A percentile compares a stretch with the other conserved stretches of the same genome.
These are phyloP conservation scores for Yponomeuta malinellus DNA, from an alignment of 2,888 invertebrate genomes.

Conservation along the genomic window DNA sequence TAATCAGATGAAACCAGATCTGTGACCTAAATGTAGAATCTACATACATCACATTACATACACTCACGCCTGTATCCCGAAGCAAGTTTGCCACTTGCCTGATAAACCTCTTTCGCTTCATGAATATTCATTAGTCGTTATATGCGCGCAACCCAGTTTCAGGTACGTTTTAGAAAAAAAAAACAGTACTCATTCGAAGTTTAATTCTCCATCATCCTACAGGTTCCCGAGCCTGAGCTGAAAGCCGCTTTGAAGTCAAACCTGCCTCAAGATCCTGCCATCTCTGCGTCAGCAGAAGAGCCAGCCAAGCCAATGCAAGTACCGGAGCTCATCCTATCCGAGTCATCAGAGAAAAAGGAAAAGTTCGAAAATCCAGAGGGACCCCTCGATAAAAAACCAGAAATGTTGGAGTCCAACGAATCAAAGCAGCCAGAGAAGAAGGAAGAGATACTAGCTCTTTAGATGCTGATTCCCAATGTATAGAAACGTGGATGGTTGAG, in stretches of 20 bases:
- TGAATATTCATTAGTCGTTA: too few species aligned
- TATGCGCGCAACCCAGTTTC: too few species aligned
- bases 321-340: slow-evolving; percentile 64
- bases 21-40: too few species aligned
- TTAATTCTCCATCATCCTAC: not conserved
- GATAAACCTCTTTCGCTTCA: too few species aligned
- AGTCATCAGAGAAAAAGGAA: slow-evolving; percentile 44
- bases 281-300: slow-evolving; percentile 31
- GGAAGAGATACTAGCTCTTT: slow-evolving; percentile 13
- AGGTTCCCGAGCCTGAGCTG: slow-evolving; percentile 22
- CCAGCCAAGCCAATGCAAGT: slow-evolving; percentile 46
- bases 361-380: slow-evolving; percentile 27
- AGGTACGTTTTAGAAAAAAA: too few species aligned
- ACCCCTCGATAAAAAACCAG: slow-evolving; percentile 24
- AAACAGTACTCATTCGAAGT: too few species aligned
- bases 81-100: too few species aligned
- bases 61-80: too few species aligned
- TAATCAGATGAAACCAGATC: too few species aligned
- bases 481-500: slow-evolving; percentile 9
- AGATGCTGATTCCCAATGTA: slow-evolving; percentile 13
- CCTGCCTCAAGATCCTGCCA: slow-evolving; percentile 35
- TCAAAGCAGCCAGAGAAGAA: slow-evolving; percentile 10
- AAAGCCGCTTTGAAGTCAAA: slow-evolving; percentile 32
- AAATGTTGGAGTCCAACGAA: slow-evolving; percentile 15
- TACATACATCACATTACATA: too few species aligned